Evolutionary conservation across 1,140 invertebrate species (phyloP).

Genomic region (Magallana gigas): DNA sequence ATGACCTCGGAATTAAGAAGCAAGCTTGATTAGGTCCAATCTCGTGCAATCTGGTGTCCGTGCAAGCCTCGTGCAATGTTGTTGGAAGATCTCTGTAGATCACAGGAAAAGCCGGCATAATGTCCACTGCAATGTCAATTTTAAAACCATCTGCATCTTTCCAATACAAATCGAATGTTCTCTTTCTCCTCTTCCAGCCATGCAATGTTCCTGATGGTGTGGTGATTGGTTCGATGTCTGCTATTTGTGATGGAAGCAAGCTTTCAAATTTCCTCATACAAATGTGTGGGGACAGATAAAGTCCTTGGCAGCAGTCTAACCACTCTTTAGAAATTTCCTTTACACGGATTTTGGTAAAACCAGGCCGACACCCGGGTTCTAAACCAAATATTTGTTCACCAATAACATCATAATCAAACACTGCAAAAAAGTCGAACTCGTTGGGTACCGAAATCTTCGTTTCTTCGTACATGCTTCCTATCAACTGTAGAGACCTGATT

Average conservation of each 20-base stretch:
- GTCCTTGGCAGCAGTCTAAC: background rate
- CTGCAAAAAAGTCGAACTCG: constrained; percentile 8
- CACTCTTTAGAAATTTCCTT: background rate
- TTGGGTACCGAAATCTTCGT: background rate
- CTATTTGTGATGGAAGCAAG: background rate
- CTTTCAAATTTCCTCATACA: constrained; percentile 4
- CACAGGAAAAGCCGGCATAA: background rate
- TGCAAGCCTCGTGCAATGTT: background rate
- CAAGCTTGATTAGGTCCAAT: background rate
- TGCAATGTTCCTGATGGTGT: background rate
- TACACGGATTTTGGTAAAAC: constrained; percentile 4
- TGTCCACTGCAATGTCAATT: background rate
- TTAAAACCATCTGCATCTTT: background rate
- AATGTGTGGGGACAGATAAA: background rate
- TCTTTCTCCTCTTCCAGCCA: constrained; percentile 3
- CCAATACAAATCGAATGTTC: background rate
- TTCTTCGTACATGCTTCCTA: background rate
- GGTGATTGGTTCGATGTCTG: background rate
- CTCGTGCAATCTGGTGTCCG: background rate
- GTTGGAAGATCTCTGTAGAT: background rate
- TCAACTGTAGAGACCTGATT: background rate
- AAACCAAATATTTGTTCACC: background rate
- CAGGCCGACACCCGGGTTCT: background rate
- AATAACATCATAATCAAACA: background rate
- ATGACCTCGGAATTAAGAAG: background rate